Base-by-base conservation (phyloP, 1,140 invertebrate genomes). In the Portunus trituberculatus region DNA sequence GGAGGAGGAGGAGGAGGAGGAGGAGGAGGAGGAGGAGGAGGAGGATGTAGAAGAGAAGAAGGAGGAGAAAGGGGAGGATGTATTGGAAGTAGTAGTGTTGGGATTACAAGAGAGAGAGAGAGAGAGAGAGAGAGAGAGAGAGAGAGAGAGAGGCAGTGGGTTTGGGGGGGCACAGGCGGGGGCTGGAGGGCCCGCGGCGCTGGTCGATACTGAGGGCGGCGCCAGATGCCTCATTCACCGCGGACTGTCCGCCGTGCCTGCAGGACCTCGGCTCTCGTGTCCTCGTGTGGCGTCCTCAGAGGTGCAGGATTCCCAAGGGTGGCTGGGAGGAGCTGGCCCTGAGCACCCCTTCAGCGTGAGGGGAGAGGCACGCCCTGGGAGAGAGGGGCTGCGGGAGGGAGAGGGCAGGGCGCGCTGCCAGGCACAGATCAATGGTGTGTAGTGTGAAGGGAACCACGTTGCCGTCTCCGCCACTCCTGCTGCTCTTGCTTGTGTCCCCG, bases 341-440 rank as follows among this genome's bases (percentile, higher is more conserved):
- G 48, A 59, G n/a, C 14, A 46, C 20, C 76, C 20, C 67, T 82
- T 25, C 83, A 8, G 2, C 4, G 45, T 25, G 76, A 8, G 92
- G 83, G 28, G 46, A 6, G 84, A 10, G 92, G 28, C 46, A 48
- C 82, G 83, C 84, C 46, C 92, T 46, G 83, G 45, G 89, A 52
- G 87, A 90, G 88, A 31, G n/a, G 67, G 67, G 67, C 6, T 1
- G 20, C 25, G 67, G 67, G 4, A 76, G 67, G 67, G 67, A n/a
- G 89, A 14, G 89, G 83, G 28, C 20, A 48, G 76, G 46, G 93
- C 93, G 88, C 46, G 93, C 86, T 91, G 93, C 93, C 59, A 84
- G 93, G 89, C 52, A 90, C 88, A 94, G 93, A 94, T 94, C 93
- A 94, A 94, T 94, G 93, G 93, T 94, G 93, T 94, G 93, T 94